Evolutionary conservation across 2,797 vertebrate species (phyloP), one percentile per base, ranked within the genome.

Genomic region (Mormyrops boulengeri): DNA sequence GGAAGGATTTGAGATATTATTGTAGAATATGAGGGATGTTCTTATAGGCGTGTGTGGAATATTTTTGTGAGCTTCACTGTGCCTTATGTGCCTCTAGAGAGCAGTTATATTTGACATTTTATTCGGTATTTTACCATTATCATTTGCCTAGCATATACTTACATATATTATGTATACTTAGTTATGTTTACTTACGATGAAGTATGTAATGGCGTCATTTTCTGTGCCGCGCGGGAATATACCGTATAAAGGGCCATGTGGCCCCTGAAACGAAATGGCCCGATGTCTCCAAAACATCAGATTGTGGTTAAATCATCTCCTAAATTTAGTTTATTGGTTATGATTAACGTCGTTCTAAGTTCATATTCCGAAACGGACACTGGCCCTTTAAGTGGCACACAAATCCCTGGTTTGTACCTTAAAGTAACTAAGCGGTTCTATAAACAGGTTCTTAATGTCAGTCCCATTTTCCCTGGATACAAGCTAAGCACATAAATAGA

Each of bases 391-490:
- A 60, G 52, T 62, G 52, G 34, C 30, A 44, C 55, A 38, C 47
- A 87, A 60, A 60, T 60, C 52, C 22, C 26, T 60, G 14, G 55
- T 87, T 86, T 87, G 86, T 41, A 57, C 86, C 50, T 82, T 47
- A 82, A 82, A 55, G 55, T 87, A 60, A 57, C 55, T 85, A 57
- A 41, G 34, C 86, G 8, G 55, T 62, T 87, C 86, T 87, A 38
- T 41, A 87, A 87, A 60, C 52, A 87, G 86, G 86, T 60, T 34
- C 38, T 87, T 55, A 55, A 57, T 87, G 30, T n/a, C 22, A 41
- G 84, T 87, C 26, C 52, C 52, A 87, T n/a, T 87, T 87, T 57
- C 86, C 52, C 52, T 87, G 52, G 22, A 57, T 87, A 60, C 34
- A 57, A 60, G 53, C 52, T 87, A 38, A 60, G 30, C 52, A 87